Evolutionary conservation across 2,113 vertebrate species (phyloP).

Genomic region (Tauraco erythrolophus): DNA sequence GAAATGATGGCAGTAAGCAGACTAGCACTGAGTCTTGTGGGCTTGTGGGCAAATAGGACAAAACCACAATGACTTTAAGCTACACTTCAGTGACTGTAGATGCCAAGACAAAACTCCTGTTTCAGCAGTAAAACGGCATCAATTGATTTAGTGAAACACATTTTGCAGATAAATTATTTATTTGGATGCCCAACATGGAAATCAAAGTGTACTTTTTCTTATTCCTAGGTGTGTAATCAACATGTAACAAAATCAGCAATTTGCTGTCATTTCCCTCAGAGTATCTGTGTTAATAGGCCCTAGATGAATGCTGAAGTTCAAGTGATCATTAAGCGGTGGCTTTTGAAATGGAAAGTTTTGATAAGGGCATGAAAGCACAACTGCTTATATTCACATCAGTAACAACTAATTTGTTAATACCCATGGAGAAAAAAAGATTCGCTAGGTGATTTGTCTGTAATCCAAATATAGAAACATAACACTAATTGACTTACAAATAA

Average conservation of each 20-base stretch:
- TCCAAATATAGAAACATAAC: slow-evolving; percentile 38
- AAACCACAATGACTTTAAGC: neutral
- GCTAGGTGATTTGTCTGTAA: neutral
- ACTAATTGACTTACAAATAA: neutral
- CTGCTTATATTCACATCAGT: slow-evolving; percentile 26
- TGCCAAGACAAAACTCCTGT: neutral
- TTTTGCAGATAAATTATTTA: neutral
- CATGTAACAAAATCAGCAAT: neutral
- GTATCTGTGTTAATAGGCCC: neutral
- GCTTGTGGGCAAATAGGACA: neutral
- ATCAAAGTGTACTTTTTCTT: neutral
- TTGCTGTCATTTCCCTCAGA: neutral
- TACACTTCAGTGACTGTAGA: neutral
- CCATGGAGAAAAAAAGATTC: neutral
- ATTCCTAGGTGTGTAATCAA: neutral
- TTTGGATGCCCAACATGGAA: neutral
- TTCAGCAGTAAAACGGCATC: neutral
- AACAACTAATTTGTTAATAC: slow-evolving; percentile 21
- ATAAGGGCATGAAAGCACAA: neutral
- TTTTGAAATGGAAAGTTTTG: neutral
- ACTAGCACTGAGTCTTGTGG: neutral
- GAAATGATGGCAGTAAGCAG: neutral
- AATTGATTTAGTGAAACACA: neutral
- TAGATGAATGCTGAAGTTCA: neutral
- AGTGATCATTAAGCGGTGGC: neutral